phyloP scores from a whole-genome alignment of 2,113 vertebrate genomes.

The Limanda limanda region DNA sequence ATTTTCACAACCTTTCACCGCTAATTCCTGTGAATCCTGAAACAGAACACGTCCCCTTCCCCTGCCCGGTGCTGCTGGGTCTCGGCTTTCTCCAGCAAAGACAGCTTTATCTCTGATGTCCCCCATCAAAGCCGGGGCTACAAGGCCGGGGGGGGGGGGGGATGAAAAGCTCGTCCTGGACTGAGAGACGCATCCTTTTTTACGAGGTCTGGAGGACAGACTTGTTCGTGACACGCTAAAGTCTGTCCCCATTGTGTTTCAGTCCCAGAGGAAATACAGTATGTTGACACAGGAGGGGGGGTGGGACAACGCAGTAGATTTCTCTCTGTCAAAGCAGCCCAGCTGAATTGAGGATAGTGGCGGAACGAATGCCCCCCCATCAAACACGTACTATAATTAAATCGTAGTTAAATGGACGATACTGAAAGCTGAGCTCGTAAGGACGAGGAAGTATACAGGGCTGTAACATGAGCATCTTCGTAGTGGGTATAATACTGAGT shows the following conservation, averaged over 20 bases:
- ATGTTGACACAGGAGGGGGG: constrained; percentile 27
- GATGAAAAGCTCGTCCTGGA: constrained; percentile 40
- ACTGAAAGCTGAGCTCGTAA: too few species aligned
- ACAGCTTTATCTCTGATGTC: constrained; percentile 62
- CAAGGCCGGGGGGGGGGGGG: constrained; percentile 24
- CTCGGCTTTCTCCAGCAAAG: constrained; percentile 47
- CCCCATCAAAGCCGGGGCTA: constrained; percentile 51
- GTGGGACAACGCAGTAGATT: background rate
- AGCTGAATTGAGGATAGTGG: background rate
- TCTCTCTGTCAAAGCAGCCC: background rate
- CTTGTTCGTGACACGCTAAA: background rate
- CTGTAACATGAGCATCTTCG: too few species aligned
- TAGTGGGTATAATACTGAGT: too few species aligned
- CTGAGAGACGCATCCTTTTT: constrained; percentile 40
- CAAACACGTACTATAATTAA: background rate
- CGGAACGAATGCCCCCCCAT: background rate
- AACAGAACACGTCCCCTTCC: constrained; percentile 71
- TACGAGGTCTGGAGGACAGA: constrained; percentile 16
- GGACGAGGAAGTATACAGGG: too few species aligned
- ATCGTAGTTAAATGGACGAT: background rate
- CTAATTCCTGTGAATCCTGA: constrained; percentile 80
- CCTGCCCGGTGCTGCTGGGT: constrained; percentile 32
- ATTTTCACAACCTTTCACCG: constrained; percentile 82
- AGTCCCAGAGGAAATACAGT: background rate
- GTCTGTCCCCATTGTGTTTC: background rate